phyloP scores from a whole-genome alignment of 2,888 invertebrate species.

The Drosophila yooni region DNA sequence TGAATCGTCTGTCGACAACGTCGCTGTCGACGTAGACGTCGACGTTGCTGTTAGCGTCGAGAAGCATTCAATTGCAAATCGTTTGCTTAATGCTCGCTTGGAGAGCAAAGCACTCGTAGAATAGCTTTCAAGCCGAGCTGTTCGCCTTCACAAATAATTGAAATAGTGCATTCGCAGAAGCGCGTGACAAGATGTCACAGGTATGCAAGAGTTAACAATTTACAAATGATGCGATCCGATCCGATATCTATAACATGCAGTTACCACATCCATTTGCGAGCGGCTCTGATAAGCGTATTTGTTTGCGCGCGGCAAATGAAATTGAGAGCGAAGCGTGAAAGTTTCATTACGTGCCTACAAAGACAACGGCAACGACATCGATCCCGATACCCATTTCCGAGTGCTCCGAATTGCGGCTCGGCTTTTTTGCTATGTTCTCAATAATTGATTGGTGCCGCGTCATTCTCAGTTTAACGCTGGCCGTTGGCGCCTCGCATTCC shows the following conservation, averaged over 20 bases:
- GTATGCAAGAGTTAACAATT: slow-evolving; percentile 47
- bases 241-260: slow-evolving; percentile 45
- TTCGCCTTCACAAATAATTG: slow-evolving; percentile 3
- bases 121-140: slow-evolving; percentile 63
- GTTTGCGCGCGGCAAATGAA: slow-evolving; percentile 48
- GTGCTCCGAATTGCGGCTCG: slow-evolving; percentile 11
- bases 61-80: slow-evolving; percentile 32
- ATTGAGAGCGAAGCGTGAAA: slow-evolving; percentile 70
- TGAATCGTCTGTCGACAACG: slow-evolving; percentile 28
- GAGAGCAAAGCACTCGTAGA: slow-evolving; percentile 61
- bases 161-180: slow-evolving; percentile 12
- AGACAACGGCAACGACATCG: slow-evolving; percentile 29
- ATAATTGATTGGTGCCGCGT: slow-evolving; percentile 62
- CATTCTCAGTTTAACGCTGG: slow-evolving; percentile 47
- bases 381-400: slow-evolving; percentile 23
- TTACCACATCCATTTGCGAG: slow-evolving; percentile 10
- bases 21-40: slow-evolving; percentile 10
- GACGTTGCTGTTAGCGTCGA: background rate
- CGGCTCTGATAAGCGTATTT: slow-evolving; percentile 31
- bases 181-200: slow-evolving; percentile 68
- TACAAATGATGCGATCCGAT: slow-evolving; percentile 3
- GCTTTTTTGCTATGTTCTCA: slow-evolving; percentile 41
- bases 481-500: slow-evolving; percentile 54
- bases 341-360: slow-evolving; percentile 44
- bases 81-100: slow-evolving; percentile 48